Conservation (phyloP, 2,113 vertebrate genomes). For the Mirza zaza region DNA sequence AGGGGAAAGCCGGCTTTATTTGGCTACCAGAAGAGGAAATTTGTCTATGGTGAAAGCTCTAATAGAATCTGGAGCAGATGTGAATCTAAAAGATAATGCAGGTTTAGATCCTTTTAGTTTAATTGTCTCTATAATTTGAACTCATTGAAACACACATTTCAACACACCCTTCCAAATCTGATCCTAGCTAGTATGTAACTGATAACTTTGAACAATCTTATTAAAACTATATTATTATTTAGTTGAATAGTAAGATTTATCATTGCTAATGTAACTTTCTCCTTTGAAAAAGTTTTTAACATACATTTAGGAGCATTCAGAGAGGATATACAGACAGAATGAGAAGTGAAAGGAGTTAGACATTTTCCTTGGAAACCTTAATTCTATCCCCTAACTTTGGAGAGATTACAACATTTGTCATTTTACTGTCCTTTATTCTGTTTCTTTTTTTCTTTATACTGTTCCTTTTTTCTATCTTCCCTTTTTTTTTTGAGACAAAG, state of each 20-base stretch:
- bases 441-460: background rate
- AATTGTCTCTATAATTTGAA: background rate
- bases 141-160: background rate
- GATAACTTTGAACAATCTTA: slow-evolving; percentile 3
- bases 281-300: slow-evolving; percentile 27
- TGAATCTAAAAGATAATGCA: slow-evolving; percentile 89
- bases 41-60: slow-evolving; percentile 84
- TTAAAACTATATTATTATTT: slow-evolving; percentile 8
- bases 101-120: slow-evolving; percentile 82
- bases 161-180: background rate
- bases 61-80: slow-evolving; percentile 85
- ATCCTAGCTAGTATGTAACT: background rate
- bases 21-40: slow-evolving; percentile 85
- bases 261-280: background rate
- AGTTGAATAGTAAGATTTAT: slow-evolving; percentile 25
- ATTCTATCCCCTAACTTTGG: background rate
- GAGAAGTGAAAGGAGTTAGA: background rate
- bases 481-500: background rate
- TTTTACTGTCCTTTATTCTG: background rate
- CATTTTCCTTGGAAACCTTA: background rate
- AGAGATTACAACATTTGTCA: background rate
- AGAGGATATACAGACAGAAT: background rate
- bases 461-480: background rate
- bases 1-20: slow-evolving; percentile 88
- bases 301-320: background rate